Evolutionary conservation across 2,888 invertebrate genomes (phyloP).

Genomic region (Agrilus mali): DNA sequence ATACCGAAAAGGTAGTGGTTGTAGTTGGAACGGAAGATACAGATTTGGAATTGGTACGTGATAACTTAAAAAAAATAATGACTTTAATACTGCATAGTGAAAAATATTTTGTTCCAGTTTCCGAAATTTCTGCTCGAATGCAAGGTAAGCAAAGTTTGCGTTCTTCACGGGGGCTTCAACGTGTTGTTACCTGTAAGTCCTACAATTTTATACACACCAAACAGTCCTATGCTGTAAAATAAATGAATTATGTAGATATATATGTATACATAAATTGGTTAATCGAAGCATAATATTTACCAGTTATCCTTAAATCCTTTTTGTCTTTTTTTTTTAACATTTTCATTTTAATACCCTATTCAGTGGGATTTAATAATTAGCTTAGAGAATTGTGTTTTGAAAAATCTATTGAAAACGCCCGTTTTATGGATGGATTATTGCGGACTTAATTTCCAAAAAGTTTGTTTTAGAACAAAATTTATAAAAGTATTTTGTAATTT

Average conservation of each 20-base stretch:
- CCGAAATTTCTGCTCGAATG: constrained; percentile 73
- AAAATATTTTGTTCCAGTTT: constrained; percentile 49
- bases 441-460: too few relatives aligned
- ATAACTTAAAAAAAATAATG: neutral
- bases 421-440: too few relatives aligned
- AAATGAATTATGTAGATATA: neutral
- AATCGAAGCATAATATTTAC: neutral
- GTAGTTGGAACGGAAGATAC: constrained; percentile 70
- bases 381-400: too few relatives aligned
- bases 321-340: too few relatives aligned
- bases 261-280: neutral
- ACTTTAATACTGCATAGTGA: constrained; percentile 1
- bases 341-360: too few relatives aligned
- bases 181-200: constrained; percentile 58
- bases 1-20: constrained; percentile 55
- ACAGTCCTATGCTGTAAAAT: neutral
- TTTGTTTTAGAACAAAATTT: too few relatives aligned
- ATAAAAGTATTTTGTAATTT: too few relatives aligned
- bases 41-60: constrained; percentile 58
- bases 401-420: too few relatives aligned
- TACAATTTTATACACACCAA: constrained; percentile 33
- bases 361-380: too few relatives aligned
- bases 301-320: neutral
- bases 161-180: constrained; percentile 77
- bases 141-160: constrained; percentile 66